Evolutionary conservation across 2,113 vertebrate species (phyloP), one percentile per base, ranked within the genome.

Genomic region (Otocyon megalotis): DNA sequence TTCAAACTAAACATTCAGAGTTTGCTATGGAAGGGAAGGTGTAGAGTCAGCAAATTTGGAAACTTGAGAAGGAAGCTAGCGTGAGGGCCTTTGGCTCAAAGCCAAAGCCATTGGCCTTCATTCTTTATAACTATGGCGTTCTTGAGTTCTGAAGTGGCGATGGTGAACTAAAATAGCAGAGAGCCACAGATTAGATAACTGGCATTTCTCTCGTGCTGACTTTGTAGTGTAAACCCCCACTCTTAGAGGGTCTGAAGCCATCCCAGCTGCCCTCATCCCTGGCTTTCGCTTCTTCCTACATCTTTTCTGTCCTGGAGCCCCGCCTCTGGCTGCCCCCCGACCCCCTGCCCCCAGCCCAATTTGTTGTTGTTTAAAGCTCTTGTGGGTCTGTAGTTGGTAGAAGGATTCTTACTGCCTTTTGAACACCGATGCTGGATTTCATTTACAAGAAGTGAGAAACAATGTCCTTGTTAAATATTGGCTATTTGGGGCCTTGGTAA

Each of bases 141-240:
- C 89, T 96, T 83, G 91, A 87, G 91, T 84, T 96, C 93, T 85
- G 32, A 92, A 89, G 96, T 90, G 93, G 87, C 54, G 32, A 89
- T 93, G 37, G 88, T 82, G 89, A 98, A 82, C 96, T 77, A 69
- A 95, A 97, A 92, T 96, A 98, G 97, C 92, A 90, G 81, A 72
- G 85, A 56, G 93, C 87, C 53, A 12, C 91, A 76, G 72, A 86
- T 95, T 80, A 94, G 96, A 88, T 93, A 88, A 53, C 96, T 95
- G 88, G 16, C 96, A 89, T 96, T 96, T 97, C 85, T 95, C 86
- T 95, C 63, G 0, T 97, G 92, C 96, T 93, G 87, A 63, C 53
- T 86, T 16, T 53, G 56, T 93, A 76, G 65, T 90, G 86, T 93
- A 76, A 97, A 37, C 91, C n/a, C 8, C 95, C 83, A 50, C 53